Conservation (phyloP, 2,888 invertebrate species). For the Caenorhabditis zanzibari region DNA sequence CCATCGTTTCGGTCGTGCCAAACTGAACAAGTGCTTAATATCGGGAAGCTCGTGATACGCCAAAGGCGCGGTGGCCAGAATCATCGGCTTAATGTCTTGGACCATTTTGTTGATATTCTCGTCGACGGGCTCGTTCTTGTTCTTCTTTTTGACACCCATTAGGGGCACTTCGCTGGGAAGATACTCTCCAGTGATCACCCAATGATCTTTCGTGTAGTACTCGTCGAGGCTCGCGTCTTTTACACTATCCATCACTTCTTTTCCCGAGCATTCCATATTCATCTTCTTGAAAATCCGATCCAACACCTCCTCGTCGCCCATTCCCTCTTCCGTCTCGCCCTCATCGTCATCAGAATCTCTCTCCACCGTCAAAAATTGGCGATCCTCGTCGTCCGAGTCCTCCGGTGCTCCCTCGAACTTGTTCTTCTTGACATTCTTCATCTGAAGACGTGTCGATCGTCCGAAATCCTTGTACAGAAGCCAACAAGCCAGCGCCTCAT, state of each 20-base stretch:
- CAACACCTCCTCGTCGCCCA: constrained; percentile 44
- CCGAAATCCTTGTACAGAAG: constrained; percentile 66
- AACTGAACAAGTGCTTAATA: constrained; percentile 62
- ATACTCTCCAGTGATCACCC: constrained; percentile 28
- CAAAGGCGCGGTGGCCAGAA: constrained; percentile 60
- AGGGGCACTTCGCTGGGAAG: background rate
- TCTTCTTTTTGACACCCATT: constrained; percentile 15
- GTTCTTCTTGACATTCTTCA: constrained; percentile 17
- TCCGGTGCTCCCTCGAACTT: constrained; percentile 12
- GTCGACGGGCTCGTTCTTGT: constrained; percentile 34
- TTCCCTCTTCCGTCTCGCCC: constrained; percentile 8
- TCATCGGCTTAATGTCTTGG: constrained; percentile 41
- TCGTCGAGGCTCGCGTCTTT: constrained; percentile 4
- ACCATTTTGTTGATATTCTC: constrained; percentile 43
- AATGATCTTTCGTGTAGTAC: constrained; percentile 26
- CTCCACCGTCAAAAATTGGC: background rate
- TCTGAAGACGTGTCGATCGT: constrained; percentile 5
- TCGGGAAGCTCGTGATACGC: constrained; percentile 63
- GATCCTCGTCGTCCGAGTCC: constrained; percentile 31
- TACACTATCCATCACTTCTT: background rate
- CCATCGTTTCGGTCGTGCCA: constrained; percentile 74
- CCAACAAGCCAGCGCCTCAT: constrained; percentile 73
- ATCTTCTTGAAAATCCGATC: background rate
- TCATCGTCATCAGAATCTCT: constrained; percentile 50
- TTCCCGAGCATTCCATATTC: constrained; percentile 34